Conservation (phyloP, 2,797 vertebrate species). For the Gephyroberyx darwinii region DNA sequence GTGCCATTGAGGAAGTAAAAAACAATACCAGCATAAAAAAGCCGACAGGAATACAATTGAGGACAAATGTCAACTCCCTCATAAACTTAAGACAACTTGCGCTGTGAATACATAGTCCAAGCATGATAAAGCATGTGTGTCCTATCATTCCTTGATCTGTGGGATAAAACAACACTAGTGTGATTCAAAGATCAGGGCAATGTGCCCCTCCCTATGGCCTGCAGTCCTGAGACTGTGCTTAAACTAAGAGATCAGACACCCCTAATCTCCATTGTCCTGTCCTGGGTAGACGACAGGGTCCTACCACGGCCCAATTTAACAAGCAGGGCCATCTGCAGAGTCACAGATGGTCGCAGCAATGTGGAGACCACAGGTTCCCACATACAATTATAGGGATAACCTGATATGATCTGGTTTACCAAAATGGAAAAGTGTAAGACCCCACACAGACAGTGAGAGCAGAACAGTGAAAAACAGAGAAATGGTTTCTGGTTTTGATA, state of each 20-base stretch:
- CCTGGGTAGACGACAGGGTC: conserved; percentile 61
- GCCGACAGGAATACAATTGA: background rate
- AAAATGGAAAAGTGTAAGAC: conserved; percentile 33
- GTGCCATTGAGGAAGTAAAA: conserved; percentile 11
- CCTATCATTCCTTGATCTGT: conserved; percentile 53
- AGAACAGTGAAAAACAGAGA: conserved; percentile 30
- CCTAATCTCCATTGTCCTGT: conserved; percentile 79
- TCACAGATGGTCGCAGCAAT: conserved; percentile 71
- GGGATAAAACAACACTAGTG: conserved; percentile 39
- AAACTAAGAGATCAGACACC: conserved; percentile 77
- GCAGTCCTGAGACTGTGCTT: conserved; percentile 65
- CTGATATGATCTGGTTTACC: conserved; percentile 53
- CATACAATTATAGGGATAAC: conserved; percentile 58
- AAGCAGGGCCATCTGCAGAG: conserved; percentile 72
- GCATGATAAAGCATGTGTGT: background rate
- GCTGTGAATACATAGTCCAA: background rate
- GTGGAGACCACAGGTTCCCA: conserved; percentile 57
- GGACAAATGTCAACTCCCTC: conserved; percentile 4
- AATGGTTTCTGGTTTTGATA: conserved; percentile 54
- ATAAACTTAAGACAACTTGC: conserved; percentile 7
- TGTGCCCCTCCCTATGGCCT: conserved; percentile 60
- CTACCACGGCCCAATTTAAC: conserved; percentile 73
- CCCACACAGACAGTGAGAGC: conserved; percentile 3
- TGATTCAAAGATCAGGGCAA: conserved; percentile 61
- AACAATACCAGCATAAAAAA: conserved; percentile 5